Evolutionary conservation across 2,797 vertebrate species (phyloP).

Genomic region (Gymnodraco acuticeps): DNA sequence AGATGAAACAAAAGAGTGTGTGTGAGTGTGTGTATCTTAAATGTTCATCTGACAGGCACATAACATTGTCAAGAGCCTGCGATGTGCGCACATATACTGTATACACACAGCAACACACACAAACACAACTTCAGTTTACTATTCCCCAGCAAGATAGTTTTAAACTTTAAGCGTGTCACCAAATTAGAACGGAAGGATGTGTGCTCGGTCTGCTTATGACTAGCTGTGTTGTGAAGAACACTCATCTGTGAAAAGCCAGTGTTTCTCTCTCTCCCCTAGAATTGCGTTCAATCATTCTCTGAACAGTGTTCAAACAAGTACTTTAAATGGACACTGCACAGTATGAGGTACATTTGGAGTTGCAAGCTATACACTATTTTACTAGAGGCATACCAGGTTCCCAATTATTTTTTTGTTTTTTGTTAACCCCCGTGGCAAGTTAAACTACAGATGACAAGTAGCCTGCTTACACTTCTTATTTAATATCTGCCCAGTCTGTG

Average conservation of each 20-base stretch:
- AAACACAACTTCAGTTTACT: slow-evolving; percentile 5
- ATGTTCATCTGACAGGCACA: slow-evolving; percentile 7
- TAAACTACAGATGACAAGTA: slow-evolving; percentile 17
- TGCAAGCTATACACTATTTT: background rate
- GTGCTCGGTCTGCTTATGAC: slow-evolving; percentile 32
- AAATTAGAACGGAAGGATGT: slow-evolving; percentile 51
- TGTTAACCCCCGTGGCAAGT: background rate
- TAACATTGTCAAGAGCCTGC: slow-evolving; percentile 10
- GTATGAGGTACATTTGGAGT: slow-evolving; percentile 35
- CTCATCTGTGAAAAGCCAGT: slow-evolving; percentile 45
- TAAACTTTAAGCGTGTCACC: slow-evolving; percentile 36
- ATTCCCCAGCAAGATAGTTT: slow-evolving; percentile 18
- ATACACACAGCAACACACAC: slow-evolving; percentile 3
- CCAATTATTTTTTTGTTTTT: slow-evolving; percentile 46
- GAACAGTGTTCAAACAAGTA: slow-evolving; percentile 31
- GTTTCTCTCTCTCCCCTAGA: slow-evolving; percentile 6
- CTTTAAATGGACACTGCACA: slow-evolving; percentile 27
- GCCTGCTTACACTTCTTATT: no score
- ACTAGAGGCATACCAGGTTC: slow-evolving; percentile 17
- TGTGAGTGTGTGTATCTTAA: slow-evolving; percentile 1
- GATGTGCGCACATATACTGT: background rate
- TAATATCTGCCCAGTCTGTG: no score
- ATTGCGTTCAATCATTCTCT: slow-evolving; percentile 13
- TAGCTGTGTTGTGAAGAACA: slow-evolving; percentile 11
- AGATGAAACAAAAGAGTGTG: slow-evolving; percentile 12